Conservation (phyloP, 2,888 invertebrate genomes). For the Spodoptera exigua region DNA sequence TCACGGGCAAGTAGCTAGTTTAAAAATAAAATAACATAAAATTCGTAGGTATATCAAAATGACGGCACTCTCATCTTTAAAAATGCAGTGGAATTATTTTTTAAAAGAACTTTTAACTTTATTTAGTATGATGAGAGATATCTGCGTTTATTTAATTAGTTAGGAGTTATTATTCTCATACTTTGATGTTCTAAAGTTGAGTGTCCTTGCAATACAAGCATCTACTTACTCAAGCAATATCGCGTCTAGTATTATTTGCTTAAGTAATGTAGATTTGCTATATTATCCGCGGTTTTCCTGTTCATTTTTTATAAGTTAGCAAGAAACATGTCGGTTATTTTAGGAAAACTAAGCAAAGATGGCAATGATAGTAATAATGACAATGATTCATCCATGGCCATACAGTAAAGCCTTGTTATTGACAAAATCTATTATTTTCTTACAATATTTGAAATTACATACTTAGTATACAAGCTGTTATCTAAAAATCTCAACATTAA, state of each 20-base stretch:
- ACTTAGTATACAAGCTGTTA: too few species aligned
- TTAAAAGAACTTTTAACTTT: slow-evolving; percentile 8
- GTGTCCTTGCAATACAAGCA: background rate
- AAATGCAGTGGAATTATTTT: slow-evolving; percentile 40
- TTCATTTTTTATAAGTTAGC: background rate
- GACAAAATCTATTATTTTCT: too few species aligned
- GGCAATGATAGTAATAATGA: background rate
- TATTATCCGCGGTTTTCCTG: slow-evolving; percentile 23
- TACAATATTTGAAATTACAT: too few species aligned
- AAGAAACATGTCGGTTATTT: background rate
- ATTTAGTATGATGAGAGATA: slow-evolving; percentile 6
- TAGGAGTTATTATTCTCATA: background rate
- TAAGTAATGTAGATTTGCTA: background rate
- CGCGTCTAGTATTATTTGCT: background rate
- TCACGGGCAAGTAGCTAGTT: too few species aligned
- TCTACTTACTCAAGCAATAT: slow-evolving; percentile 1
- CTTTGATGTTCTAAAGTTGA: slow-evolving; percentile 16
- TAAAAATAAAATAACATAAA: too few species aligned
- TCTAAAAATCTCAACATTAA: slow-evolving; percentile 18
- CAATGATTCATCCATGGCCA: too few species aligned
- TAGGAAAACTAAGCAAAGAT: background rate
- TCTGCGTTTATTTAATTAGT: slow-evolving; percentile 13
- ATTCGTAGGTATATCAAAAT: background rate
- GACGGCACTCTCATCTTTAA: slow-evolving; percentile 31
- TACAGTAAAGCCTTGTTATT: too few species aligned